phyloP scores from a whole-genome alignment of 2,888 invertebrate species.

The Nebria salina region DNA sequence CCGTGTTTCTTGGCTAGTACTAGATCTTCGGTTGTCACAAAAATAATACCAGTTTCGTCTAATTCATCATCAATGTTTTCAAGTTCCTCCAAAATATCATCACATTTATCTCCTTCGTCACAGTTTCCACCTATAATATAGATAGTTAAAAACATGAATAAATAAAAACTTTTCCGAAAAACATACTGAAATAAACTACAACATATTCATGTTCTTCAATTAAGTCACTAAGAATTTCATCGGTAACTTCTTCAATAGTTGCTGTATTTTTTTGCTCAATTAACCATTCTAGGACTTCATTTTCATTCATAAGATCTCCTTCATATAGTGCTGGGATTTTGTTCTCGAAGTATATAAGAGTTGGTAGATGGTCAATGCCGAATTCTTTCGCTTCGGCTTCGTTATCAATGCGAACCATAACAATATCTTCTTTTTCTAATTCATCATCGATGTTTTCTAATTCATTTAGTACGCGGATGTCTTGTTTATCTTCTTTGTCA shows the following conservation, averaged over 20 bases:
- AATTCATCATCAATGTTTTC: constrained; percentile 94
- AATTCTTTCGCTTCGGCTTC: constrained; percentile 90
- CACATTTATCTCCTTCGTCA: constrained; percentile 88
- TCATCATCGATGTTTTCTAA: constrained; percentile 94
- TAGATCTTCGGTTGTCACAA: constrained; percentile 91
- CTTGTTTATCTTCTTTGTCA: constrained; percentile 90
- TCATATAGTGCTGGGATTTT: constrained; percentile 92
- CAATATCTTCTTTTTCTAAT: constrained; percentile 87
- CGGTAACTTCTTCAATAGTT: constrained; percentile 94
- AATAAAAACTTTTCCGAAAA: not conserved
- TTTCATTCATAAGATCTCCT: constrained; percentile 91
- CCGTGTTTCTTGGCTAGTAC: constrained; percentile 83
- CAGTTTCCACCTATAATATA: constrained; percentile 76
- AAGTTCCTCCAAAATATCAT: constrained; percentile 83
- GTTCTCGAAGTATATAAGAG: constrained; percentile 88
- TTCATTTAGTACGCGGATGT: constrained; percentile 86
- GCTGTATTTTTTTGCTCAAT: constrained; percentile 88
- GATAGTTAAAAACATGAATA: constrained; percentile 16
- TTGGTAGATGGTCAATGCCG: constrained; percentile 88
- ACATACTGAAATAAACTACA: constrained; percentile 91
- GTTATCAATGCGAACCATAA: constrained; percentile 90
- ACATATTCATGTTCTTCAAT: constrained; percentile 93
- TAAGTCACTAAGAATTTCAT: constrained; percentile 85
- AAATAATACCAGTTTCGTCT: constrained; percentile 92
- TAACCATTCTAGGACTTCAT: constrained; percentile 90